Percentiles rank a stretch among this genome's conserved stretches.
phyloP scores from a whole-genome alignment of 2,113 vertebrate species.

The Amia ocellicauda region DNA sequence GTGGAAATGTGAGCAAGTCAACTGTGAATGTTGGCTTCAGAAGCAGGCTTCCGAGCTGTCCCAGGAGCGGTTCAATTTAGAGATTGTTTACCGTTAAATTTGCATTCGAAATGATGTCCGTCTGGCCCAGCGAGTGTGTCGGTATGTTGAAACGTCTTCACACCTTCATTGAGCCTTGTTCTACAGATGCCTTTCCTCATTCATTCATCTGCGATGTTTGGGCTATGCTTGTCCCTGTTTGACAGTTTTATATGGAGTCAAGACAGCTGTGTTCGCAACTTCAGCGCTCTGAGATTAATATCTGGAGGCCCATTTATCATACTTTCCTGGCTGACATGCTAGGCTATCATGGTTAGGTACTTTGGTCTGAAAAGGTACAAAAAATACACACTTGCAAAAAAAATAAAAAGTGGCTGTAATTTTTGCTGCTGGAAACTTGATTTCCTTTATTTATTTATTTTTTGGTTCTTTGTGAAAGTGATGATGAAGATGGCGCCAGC shows the following conservation, averaged over 20 bases:
- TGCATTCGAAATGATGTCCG: too few relatives aligned
- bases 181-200: not conserved
- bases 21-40: too few relatives aligned
- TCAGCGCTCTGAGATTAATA: conserved; percentile 34
- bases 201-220: conserved; percentile 1
- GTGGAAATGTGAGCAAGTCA: too few relatives aligned
- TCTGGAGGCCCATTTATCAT: conserved; percentile 39
- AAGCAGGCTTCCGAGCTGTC: too few relatives aligned
- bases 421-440: not conserved
- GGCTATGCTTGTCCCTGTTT: conserved; percentile 25
- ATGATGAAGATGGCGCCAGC: conserved; percentile 29
- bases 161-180: not conserved
- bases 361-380: conserved; percentile 19
- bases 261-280: conserved; percentile 25
- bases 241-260: conserved; percentile 32
- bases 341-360: conserved; percentile 21
- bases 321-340: conserved; percentile 34
- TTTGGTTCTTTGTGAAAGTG: conserved; percentile 25
- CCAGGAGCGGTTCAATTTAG: too few relatives aligned
- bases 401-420: too few relatives aligned
- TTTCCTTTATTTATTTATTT: conserved; percentile 24
- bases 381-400: too few relatives aligned
- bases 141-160: not conserved
- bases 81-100: too few relatives aligned
- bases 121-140: too few relatives aligned